Evolutionary conservation across 2,888 invertebrate species (phyloP).

Genomic region (Erpobdella octoculata): DNA sequence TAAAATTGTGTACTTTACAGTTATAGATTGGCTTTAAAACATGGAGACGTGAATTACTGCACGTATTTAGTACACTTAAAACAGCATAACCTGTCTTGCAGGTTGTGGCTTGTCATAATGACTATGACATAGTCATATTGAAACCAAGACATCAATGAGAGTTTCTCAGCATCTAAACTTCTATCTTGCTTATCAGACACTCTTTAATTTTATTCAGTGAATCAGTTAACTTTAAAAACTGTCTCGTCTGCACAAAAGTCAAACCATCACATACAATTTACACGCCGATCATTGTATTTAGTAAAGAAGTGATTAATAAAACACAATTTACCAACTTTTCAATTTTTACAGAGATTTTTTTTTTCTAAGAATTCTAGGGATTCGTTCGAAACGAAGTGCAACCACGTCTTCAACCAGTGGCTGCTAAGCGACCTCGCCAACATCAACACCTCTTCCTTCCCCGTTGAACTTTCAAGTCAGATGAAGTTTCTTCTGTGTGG

Average conservation of each 20-base stretch:
- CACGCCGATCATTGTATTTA: too few relatives aligned
- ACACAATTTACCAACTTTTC: not conserved
- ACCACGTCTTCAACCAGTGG: conserved; percentile 48
- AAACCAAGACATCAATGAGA: too few relatives aligned
- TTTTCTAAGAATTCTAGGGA: not conserved
- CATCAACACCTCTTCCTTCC: conserved; percentile 43
- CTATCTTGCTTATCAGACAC: not conserved
- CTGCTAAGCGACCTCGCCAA: conserved; percentile 45
- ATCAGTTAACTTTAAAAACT: not conserved
- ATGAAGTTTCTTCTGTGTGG: conserved; percentile 42
- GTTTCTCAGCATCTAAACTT: conserved; percentile 9
- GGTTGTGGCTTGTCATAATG: too few relatives aligned
- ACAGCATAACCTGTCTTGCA: not conserved
- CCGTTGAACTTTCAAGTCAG: conserved; percentile 36
- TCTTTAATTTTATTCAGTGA: not conserved
- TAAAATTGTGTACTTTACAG: too few relatives aligned
- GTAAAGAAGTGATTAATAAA: too few relatives aligned
- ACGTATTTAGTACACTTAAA: conserved; percentile 32
- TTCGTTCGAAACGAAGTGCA: not conserved
- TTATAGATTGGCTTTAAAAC: too few relatives aligned
- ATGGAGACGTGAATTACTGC: too few relatives aligned
- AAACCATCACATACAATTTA: too few relatives aligned
- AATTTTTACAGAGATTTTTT: too few relatives aligned
- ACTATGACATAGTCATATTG: too few relatives aligned
- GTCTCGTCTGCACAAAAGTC: too few relatives aligned